Conservation (phyloP, 2,888 invertebrate species). For the Sycophila texana region DNA sequence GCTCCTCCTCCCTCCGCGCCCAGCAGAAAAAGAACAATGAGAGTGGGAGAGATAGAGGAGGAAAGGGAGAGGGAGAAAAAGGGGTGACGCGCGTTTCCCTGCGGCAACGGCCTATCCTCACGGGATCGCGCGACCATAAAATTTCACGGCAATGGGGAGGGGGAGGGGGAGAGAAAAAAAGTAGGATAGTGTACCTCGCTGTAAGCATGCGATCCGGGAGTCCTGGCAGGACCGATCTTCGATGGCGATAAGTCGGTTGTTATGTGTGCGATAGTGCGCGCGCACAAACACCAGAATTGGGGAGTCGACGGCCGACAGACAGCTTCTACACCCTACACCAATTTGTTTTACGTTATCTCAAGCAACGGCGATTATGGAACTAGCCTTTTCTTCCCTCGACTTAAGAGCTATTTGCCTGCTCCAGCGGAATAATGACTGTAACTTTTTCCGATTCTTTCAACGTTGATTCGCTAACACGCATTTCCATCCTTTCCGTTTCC, state of each 20-base stretch:
- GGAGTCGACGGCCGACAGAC: not conserved
- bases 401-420: slow-evolving; percentile 19
- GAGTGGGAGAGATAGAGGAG: not conserved
- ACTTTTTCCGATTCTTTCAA: too few species aligned
- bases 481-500: too few species aligned
- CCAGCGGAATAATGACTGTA: too few species aligned
- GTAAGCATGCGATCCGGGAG: slow-evolving; percentile 52
- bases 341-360: slow-evolving; percentile 9
- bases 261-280: not conserved
- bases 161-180: not conserved
- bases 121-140: not conserved
- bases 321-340: not conserved
- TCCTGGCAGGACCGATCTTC: slow-evolving; percentile 49
- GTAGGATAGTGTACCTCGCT: slow-evolving; percentile 41
- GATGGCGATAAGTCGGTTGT: slow-evolving; percentile 34
- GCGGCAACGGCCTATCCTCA: not conserved
- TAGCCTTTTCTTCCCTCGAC: not conserved
- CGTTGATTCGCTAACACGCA: too few species aligned
- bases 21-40: slow-evolving; percentile 10
- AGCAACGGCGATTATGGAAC: not conserved
- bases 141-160: not conserved
- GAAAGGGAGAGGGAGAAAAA: not conserved
- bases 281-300: slow-evolving; percentile 17
- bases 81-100: not conserved
- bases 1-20: not conserved